phyloP scores from a whole-genome alignment of 2,113 vertebrate species.

The Bucco capensis region DNA sequence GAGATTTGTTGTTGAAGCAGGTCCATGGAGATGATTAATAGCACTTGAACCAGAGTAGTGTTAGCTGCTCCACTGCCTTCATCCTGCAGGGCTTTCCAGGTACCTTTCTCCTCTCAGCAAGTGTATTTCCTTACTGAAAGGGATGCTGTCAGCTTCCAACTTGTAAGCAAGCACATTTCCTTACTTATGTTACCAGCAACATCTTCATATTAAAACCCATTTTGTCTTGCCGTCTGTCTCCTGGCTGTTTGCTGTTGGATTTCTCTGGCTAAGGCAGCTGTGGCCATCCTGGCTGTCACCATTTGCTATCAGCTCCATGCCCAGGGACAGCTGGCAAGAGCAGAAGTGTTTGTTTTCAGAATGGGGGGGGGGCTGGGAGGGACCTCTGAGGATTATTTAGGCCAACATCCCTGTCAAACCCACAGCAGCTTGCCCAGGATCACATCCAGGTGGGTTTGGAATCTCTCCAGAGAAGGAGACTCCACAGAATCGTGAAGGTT shows the following conservation, averaged over 20 bases:
- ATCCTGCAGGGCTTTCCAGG: conserved; percentile 42
- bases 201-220: conserved; percentile 62
- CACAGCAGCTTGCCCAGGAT: too few relatives aligned
- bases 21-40: conserved; percentile 62
- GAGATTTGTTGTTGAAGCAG: conserved; percentile 61
- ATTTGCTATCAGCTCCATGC: background rate
- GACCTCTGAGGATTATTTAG: too few relatives aligned
- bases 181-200: conserved; percentile 66
- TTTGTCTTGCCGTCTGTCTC: conserved; percentile 27
- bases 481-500: too few relatives aligned
- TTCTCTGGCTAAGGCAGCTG: background rate
- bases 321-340: background rate
- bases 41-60: conserved; percentile 63
- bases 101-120: conserved; percentile 29
- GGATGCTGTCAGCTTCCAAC: conserved; percentile 53
- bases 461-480: too few relatives aligned
- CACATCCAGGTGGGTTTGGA: too few relatives aligned
- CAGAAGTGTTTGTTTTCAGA: background rate
- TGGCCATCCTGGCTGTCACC: background rate
- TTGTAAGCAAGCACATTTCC: conserved; percentile 65
- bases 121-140: conserved; percentile 60
- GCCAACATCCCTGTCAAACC: too few relatives aligned
- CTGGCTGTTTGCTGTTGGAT: background rate
- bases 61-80: conserved; percentile 8
- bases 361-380: too few relatives aligned